These are phyloP conservation scores for Pyralis farinalis DNA, from an alignment of 2,888 invertebrate genomes.

Conservation along the genomic window DNA sequence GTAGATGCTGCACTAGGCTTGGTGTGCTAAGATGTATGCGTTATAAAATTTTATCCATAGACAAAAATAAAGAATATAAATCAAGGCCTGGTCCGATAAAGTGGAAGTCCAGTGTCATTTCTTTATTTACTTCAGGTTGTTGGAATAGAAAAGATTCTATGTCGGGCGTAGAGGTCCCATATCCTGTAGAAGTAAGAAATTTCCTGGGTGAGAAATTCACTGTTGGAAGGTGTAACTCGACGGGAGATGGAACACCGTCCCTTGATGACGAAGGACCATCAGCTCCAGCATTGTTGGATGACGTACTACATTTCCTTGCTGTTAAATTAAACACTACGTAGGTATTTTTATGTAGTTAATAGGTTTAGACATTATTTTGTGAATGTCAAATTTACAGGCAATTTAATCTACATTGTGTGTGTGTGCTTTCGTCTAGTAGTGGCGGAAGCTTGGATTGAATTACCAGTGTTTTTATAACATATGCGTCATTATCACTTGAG, in stretches of 20 bases:
- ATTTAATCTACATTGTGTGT: background rate
- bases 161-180: constrained; percentile 48
- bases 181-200: constrained; percentile 60
- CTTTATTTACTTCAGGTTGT: constrained; percentile 49
- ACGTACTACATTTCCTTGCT: constrained; percentile 65
- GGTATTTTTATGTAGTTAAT: constrained; percentile 16
- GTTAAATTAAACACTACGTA: constrained; percentile 70
- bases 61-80: too few species aligned
- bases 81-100: too few species aligned
- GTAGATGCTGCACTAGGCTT: too few species aligned
- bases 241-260: constrained; percentile 44
- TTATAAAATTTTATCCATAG: too few species aligned
- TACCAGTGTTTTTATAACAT: too few species aligned
- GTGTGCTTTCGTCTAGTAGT: too few species aligned
- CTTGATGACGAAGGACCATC: constrained; percentile 69
- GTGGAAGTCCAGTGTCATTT: too few species aligned
- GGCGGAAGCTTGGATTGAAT: too few species aligned
- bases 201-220: constrained; percentile 59
- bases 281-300: constrained; percentile 67
- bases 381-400: too few species aligned
- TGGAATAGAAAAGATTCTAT: constrained; percentile 54
- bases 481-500: too few species aligned
- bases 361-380: too few species aligned
- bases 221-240: constrained; percentile 72
- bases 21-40: too few species aligned